These are phyloP conservation scores for Apteryx mantelli DNA, from an alignment of 2,113 vertebrate species.

Conservation along the genomic window DNA sequence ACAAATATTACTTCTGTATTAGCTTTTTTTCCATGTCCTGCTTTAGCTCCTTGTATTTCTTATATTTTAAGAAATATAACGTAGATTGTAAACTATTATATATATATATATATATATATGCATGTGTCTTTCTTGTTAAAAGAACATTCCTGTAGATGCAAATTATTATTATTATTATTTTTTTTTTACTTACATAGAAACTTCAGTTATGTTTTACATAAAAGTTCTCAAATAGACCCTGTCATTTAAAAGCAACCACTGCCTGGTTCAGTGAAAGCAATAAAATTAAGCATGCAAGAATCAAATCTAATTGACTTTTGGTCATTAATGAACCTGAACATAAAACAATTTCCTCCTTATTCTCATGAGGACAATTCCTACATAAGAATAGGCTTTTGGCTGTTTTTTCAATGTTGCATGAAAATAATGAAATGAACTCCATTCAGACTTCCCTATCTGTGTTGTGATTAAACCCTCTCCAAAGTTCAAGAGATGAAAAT, in stretches of 20 bases:
- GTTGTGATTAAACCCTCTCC: background rate
- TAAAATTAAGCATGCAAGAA: constrained; percentile 18
- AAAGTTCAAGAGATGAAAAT: background rate
- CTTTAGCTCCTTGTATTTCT: background rate
- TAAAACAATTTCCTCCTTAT: constrained; percentile 18
- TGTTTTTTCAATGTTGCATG: background rate
- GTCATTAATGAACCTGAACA: background rate
- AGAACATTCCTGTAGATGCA: background rate
- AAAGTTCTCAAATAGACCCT: background rate
- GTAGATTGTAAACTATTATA: no score
- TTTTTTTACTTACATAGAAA: background rate
- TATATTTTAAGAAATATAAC: no score
- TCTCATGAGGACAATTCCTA: background rate
- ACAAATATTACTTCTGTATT: background rate
- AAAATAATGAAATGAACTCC: background rate
- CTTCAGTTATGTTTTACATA: background rate
- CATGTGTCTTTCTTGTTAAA: background rate
- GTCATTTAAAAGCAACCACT: background rate
- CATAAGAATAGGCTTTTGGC: background rate
- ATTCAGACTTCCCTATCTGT: background rate
- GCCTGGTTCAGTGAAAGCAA: background rate
- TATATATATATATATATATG: no score
- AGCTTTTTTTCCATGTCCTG: background rate
- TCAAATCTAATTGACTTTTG: constrained; percentile 19
- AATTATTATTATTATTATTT: background rate